A percentile compares a stretch with the other conserved stretches of the same genome.
Conservation (phyloP, 2,888 invertebrate genomes). For the Byasa hedistus region DNA sequence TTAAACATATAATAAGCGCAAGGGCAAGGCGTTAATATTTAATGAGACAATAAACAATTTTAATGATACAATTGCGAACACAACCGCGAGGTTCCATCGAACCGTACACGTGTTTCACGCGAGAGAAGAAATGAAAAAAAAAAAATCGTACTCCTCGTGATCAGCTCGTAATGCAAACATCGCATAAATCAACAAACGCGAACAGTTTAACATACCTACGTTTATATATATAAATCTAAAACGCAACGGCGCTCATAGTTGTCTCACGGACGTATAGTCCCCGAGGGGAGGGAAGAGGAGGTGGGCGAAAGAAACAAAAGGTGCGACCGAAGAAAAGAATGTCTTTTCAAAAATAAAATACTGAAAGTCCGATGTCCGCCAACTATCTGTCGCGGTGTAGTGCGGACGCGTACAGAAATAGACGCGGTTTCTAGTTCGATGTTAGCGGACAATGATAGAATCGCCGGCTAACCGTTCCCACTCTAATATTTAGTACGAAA, state of each 20-base stretch:
- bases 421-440: conserved; percentile 58
- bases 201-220: conserved; percentile 9
- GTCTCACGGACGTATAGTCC: background rate
- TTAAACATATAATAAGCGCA: too few relatives aligned
- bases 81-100: too few relatives aligned
- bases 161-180: conserved; percentile 3
- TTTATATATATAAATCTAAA: conserved; percentile 3
- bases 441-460: conserved; percentile 42
- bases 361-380: conserved; percentile 64
- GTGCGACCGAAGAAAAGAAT: conserved; percentile 52
- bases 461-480: conserved; percentile 33
- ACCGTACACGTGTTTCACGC: too few relatives aligned
- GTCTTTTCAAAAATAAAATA: conserved; percentile 71
- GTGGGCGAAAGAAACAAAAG: conserved; percentile 58
- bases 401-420: conserved; percentile 62
- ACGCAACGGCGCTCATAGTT: conserved; percentile 6
- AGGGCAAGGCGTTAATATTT: too few relatives aligned
- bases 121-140: too few relatives aligned
- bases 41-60: too few relatives aligned
- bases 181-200: conserved; percentile 17
- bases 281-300: background rate
- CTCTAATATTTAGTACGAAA: conserved; percentile 27
- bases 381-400: conserved; percentile 66
- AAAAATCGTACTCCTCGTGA: too few relatives aligned
- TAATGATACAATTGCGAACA: too few relatives aligned